A percentile compares a stretch with the other conserved stretches of the same genome.
Conservation (phyloP, 2,888 invertebrate genomes). For the Euplexia lucipara region DNA sequence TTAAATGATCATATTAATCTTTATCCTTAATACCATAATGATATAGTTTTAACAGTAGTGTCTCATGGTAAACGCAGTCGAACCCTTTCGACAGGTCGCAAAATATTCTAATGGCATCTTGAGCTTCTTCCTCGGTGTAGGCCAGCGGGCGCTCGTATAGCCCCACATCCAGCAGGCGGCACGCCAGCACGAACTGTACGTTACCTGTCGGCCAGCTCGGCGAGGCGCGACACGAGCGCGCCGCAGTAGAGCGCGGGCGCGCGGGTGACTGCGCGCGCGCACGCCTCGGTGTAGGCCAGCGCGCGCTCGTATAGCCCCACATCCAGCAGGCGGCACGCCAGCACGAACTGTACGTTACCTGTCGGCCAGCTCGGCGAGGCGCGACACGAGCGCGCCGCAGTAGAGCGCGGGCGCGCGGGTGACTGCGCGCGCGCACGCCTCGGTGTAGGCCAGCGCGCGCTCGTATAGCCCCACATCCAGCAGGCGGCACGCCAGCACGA, state of each 20-base stretch:
- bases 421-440: conserved; percentile 94
- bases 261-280: conserved; percentile 92
- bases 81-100: no score
- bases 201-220: conserved; percentile 82
- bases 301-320: conserved; percentile 95
- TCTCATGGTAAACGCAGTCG: no score
- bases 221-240: conserved; percentile 78
- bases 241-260: conserved; percentile 90
- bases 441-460: conserved; percentile 96
- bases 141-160: conserved; percentile 95
- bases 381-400: conserved; percentile 75
- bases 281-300: conserved; percentile 95
- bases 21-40: no score
- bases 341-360: conserved; percentile 94
- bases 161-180: conserved; percentile 94
- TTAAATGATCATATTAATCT: no score
- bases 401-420: conserved; percentile 90
- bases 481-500: conserved; percentile 94
- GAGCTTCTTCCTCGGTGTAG: conserved; percentile 97
- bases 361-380: conserved; percentile 88
- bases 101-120: no score
- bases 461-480: conserved; percentile 94
- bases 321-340: conserved; percentile 94
- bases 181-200: conserved; percentile 96
- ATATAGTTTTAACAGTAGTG: no score